phyloP scores from a whole-genome alignment of 2,797 vertebrate species.

The Lacerta bilineata region DNA sequence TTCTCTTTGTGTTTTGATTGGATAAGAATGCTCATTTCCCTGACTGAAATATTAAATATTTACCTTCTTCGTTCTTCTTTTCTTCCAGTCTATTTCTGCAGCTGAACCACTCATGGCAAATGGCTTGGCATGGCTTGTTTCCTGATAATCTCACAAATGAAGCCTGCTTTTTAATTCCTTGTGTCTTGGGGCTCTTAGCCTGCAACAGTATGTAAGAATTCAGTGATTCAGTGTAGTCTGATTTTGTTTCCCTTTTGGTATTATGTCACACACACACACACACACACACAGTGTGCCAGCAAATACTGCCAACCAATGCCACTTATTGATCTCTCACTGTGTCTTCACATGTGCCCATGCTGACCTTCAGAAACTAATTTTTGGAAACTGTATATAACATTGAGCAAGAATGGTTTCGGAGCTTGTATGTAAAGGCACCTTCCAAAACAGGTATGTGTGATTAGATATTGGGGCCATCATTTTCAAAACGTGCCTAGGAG shows the following conservation, averaged over 20 bases:
- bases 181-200: slow-evolving; percentile 72
- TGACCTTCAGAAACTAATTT: slow-evolving; percentile 71
- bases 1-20: neutral
- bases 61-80: slow-evolving; percentile 56
- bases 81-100: slow-evolving; percentile 78
- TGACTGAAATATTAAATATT: slow-evolving; percentile 20
- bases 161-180: slow-evolving; percentile 72
- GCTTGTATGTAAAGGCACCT: slow-evolving; percentile 45
- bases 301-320: slow-evolving; percentile 77
- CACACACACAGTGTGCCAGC: slow-evolving; percentile 63
- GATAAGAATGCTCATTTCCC: fast-evolving
- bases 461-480: neutral
- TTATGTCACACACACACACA: slow-evolving; percentile 38
- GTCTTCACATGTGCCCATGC: slow-evolving; percentile 67
- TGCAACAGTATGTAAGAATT: slow-evolving; percentile 74
- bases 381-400: slow-evolving; percentile 58
- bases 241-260: slow-evolving; percentile 59
- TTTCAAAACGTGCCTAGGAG: slow-evolving; percentile 45
- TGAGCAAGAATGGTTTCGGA: slow-evolving; percentile 38
- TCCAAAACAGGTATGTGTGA: slow-evolving; percentile 18
- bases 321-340: slow-evolving; percentile 71
- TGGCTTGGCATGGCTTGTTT: slow-evolving; percentile 71
- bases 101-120: slow-evolving; percentile 69
- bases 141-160: slow-evolving; percentile 73
- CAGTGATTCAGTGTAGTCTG: slow-evolving; percentile 57